Conservation (phyloP, 2,888 invertebrate species). For the Marronus borbonicus region DNA sequence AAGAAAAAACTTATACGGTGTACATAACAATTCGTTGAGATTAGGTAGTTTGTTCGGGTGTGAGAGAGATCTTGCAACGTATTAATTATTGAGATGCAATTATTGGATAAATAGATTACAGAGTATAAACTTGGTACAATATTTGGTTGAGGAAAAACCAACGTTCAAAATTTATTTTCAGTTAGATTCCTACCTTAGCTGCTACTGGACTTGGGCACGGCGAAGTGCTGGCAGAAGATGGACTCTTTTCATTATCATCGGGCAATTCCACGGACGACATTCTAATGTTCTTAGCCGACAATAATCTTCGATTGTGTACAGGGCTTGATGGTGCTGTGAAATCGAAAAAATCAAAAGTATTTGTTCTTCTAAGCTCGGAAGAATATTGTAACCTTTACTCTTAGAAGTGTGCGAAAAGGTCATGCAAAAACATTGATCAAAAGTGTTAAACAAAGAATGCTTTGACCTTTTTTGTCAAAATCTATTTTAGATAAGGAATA, state of each 20-base stretch:
- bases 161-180: background rate
- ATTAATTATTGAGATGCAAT: too few relatives aligned
- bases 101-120: too few relatives aligned
- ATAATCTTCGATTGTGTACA: slow-evolving; percentile 86
- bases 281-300: slow-evolving; percentile 86
- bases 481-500: background rate
- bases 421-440: too few relatives aligned
- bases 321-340: slow-evolving; percentile 89
- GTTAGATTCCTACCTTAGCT: slow-evolving; percentile 63
- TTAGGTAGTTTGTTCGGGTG: too few relatives aligned
- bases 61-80: too few relatives aligned
- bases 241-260: slow-evolving; percentile 91
- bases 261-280: slow-evolving; percentile 96
- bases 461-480: too few relatives aligned
- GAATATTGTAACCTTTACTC: background rate
- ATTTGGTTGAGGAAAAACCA: too few relatives aligned
- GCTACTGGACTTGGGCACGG: slow-evolving; percentile 91
- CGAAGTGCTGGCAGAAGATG: slow-evolving; percentile 93
- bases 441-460: too few relatives aligned
- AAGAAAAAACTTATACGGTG: too few relatives aligned
- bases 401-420: background rate
- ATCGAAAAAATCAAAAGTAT: slow-evolving; percentile 20
- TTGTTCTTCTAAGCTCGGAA: background rate
- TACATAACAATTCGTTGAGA: too few relatives aligned
- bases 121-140: too few relatives aligned